Percentiles rank a stretch among this genome's conserved stretches.
Conservation (phyloP, 1,140 invertebrate genomes). For the Bombus fervidus region DNA sequence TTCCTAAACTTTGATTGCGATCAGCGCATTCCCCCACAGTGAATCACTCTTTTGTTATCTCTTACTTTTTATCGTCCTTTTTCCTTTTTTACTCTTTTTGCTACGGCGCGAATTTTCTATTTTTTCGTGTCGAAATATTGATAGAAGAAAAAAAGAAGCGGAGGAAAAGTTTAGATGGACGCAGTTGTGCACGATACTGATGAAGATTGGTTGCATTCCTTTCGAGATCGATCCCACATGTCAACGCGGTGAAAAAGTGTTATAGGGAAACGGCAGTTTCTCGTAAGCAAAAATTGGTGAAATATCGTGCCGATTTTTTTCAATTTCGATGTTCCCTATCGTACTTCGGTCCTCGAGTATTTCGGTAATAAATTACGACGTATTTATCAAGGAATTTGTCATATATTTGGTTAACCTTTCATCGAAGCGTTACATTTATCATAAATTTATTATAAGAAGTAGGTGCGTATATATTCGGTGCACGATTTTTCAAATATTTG, state of each 20-base stretch:
- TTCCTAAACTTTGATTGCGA: not conserved
- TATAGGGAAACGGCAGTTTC: not conserved
- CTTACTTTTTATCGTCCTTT: not conserved
- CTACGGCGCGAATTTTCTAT: not conserved
- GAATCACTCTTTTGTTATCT: not conserved
- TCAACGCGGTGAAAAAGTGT: constrained; percentile 4
- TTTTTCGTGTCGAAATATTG: not conserved
- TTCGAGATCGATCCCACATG: constrained; percentile 1
- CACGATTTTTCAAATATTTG: no score
- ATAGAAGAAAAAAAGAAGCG: not conserved
- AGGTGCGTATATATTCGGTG: not conserved
- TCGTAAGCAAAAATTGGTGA: not conserved
- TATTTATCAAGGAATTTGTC: not conserved
- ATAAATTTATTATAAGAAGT: not conserved
- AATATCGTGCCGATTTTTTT: not conserved
- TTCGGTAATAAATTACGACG: not conserved
- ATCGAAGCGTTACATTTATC: not conserved
- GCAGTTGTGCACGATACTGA: not conserved
- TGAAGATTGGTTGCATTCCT: not conserved
- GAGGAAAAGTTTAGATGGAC: not conserved
- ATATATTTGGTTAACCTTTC: not conserved
- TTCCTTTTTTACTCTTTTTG: not conserved
- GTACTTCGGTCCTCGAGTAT: not conserved
- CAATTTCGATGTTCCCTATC: not conserved
- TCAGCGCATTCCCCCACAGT: not conserved